Evolutionary conservation across 1,140 invertebrate species (phyloP), one percentile per base, ranked within the genome.

Genomic region (Nomia melanderi): DNA sequence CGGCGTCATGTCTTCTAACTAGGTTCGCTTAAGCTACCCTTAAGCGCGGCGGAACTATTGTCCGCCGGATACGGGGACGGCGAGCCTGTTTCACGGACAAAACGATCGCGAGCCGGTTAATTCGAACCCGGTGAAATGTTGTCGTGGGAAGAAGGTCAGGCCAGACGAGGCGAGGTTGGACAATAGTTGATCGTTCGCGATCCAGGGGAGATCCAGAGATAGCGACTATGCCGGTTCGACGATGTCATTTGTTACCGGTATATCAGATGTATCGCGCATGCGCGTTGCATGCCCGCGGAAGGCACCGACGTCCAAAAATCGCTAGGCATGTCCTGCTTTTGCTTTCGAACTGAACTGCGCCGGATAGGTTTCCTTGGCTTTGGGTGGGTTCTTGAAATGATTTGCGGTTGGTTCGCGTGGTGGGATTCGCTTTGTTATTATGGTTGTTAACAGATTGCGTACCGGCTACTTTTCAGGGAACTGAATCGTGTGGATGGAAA

Each of bases 201-300:
- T 73, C 44, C 29, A 23, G 66, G 53, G 76, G 57, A 89, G 88
- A 89, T 89, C 81, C 76, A 83, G 83, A 88, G 88, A 89, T 89
- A 90, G 84, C 70, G 81, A 82, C 87, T 79, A 85, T 88, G 84
- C 78, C 85, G 78, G 87, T 89, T 90, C 84, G 87, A 88, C 88
- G 88, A 90, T 89, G 88, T 89, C 88, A 90, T 90, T 90, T 88
- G 87, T 90, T 90, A 90, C 78, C 77, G 80, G 77, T 86, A 41
- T 85, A 90, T 90, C 88, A 88, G 88, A 90, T 90, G 78, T 82
- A 69, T 85, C 78, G 81, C 82, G 72, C 76, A 84, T 87, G 84
- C 83, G 81, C 84, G 80, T 78, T 76, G 83, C 78, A 81, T 86
- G 85, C 85, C 66, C 70, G 71, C 73, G 57, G 31, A 36, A 60